Percentiles rank a stretch among this genome's conserved stretches.
Evolutionary conservation across 2,888 invertebrate genomes (phyloP).

Genomic region (Xiphydria camelus): DNA sequence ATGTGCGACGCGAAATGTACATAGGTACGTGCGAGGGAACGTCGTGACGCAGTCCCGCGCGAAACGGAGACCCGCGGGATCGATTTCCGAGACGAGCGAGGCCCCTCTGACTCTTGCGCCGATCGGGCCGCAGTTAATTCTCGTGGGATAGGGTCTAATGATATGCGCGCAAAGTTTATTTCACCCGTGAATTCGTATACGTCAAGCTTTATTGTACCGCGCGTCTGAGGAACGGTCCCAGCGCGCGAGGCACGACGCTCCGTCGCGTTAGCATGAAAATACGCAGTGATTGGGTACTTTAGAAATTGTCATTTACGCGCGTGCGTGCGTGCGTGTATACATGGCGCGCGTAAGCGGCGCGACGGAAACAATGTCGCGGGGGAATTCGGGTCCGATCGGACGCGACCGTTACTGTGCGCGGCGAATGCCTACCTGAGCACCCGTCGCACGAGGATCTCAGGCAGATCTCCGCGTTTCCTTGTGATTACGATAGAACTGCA

Average conservation of each 20-base stretch:
- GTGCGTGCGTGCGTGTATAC: too few relatives aligned
- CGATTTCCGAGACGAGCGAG: not conserved
- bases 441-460: too few relatives aligned
- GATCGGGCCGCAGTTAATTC: constrained; percentile 25
- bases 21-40: too few relatives aligned
- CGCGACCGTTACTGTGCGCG: too few relatives aligned
- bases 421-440: too few relatives aligned
- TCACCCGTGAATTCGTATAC: constrained; percentile 51
- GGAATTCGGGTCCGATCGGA: too few relatives aligned
- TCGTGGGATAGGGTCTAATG: constrained; percentile 43
- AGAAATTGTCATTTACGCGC: constrained; percentile 55
- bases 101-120: constrained; percentile 16
- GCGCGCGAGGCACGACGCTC: constrained; percentile 13
- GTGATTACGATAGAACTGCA: too few relatives aligned
- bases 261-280: constrained; percentile 52
- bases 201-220: constrained; percentile 49
- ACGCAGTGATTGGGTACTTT: constrained; percentile 54
- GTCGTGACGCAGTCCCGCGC: too few relatives aligned
- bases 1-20: too few relatives aligned
- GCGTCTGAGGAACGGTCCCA: constrained; percentile 28
- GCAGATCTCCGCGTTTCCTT: too few relatives aligned
- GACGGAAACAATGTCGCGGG: constrained; percentile 48
- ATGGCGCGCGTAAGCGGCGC: constrained; percentile 32
- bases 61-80: too few relatives aligned
- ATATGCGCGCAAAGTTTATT: constrained; percentile 53